phyloP scores from a whole-genome alignment of 2,113 vertebrate species.

The Megaleporinus macrocephalus region DNA sequence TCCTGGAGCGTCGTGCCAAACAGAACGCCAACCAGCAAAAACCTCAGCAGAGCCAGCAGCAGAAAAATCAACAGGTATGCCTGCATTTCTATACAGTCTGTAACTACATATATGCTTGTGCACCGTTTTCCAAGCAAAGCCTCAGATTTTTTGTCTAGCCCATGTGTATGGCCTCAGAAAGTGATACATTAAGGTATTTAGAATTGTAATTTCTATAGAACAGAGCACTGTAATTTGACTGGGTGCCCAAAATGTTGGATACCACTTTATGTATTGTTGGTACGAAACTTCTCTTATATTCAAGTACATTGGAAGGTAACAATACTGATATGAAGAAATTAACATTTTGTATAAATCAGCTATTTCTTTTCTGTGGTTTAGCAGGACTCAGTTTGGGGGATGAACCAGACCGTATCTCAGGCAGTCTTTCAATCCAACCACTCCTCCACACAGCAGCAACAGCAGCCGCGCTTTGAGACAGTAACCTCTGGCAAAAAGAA shows the following conservation, averaged over 20 bases:
- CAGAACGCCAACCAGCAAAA: slow-evolving; percentile 92
- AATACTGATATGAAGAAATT: neutral
- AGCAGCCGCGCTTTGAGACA: slow-evolving; percentile 89
- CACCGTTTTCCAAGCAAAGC: neutral
- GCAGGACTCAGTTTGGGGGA: slow-evolving; percentile 92
- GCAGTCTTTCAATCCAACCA: slow-evolving; percentile 92
- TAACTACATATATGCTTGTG: neutral
- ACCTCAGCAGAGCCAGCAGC: slow-evolving; percentile 79
- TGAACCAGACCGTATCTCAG: slow-evolving; percentile 85
- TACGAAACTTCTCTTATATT: too few species aligned
- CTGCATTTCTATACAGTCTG: neutral
- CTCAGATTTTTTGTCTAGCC: neutral
- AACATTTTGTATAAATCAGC: too few species aligned
- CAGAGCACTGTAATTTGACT: too few species aligned
- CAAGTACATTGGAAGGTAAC: too few species aligned
- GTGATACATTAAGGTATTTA: too few species aligned
- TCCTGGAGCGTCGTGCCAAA: slow-evolving; percentile 99
- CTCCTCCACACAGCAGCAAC: slow-evolving; percentile 88
- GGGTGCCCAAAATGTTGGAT: too few species aligned
- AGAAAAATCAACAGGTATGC: slow-evolving; percentile 63
- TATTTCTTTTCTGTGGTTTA: slow-evolving; percentile 18
- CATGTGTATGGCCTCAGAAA: neutral
- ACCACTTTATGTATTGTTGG: too few species aligned
- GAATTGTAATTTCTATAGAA: too few species aligned
- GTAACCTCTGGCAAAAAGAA: slow-evolving; percentile 98